phyloP scores from a whole-genome alignment of 2,113 vertebrate genomes.

The Daubentonia madagascariensis region DNA sequence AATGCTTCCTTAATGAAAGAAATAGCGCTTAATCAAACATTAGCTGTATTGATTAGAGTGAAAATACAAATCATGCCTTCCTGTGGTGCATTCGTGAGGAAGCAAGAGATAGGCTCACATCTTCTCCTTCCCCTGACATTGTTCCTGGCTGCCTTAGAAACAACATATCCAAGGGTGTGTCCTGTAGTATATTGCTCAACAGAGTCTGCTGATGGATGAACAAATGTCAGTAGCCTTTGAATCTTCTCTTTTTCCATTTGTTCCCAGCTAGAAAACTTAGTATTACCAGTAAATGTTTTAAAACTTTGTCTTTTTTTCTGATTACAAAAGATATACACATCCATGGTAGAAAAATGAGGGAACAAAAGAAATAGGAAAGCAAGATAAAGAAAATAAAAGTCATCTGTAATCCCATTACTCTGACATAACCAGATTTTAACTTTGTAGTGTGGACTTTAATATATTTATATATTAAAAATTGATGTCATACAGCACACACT shows the following conservation, averaged over 20 bases:
- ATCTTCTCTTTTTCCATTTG: constrained; percentile 25
- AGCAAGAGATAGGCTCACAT: neutral
- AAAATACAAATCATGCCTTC: constrained; percentile 40
- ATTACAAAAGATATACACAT: neutral
- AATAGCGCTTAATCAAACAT: constrained; percentile 36
- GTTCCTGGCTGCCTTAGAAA: constrained; percentile 41
- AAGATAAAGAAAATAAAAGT: constrained; percentile 22
- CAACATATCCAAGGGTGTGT: neutral
- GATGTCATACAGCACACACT: neutral
- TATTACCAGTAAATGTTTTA: constrained; percentile 1
- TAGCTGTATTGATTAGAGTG: constrained; percentile 21
- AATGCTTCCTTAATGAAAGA: constrained; percentile 37
- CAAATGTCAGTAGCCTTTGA: neutral
- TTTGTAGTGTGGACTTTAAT: constrained; percentile 31
- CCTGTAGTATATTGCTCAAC: neutral
- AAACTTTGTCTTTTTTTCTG: neutral
- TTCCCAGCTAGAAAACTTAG: neutral
- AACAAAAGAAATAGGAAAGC: constrained; percentile 31
- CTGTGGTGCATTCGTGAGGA: constrained; percentile 7
- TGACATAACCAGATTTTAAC: neutral
- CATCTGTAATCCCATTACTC: neutral
- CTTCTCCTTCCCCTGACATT: constrained; percentile 22
- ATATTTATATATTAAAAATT: neutral
- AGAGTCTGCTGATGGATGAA: neutral
- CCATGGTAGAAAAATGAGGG: neutral